These are phyloP conservation scores for Enteromius trimaculatus DNA, from an alignment of 2,797 vertebrate species.

Conservation along the genomic window DNA sequence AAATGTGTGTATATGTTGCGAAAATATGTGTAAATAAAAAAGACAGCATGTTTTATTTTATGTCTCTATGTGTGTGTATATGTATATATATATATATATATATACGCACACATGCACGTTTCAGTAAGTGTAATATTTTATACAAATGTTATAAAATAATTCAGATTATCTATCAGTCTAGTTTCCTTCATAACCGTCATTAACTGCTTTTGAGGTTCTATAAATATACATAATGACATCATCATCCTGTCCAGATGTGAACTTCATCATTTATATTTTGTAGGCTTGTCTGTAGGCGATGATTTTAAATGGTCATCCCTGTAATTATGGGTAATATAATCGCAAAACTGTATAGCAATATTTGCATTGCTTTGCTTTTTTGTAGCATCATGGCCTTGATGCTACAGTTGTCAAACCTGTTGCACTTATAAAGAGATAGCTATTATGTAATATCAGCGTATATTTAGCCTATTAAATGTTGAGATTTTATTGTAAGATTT, in stretches of 20 bases:
- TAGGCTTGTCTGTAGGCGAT: not conserved
- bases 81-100: no score
- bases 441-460: not conserved
- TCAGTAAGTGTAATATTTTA: not conserved
- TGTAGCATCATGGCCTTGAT: not conserved
- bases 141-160: not conserved
- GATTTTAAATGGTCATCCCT: not conserved
- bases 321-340: not conserved
- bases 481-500: not conserved
- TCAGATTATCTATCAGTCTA: not conserved
- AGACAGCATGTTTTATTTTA: not conserved
- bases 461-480: not conserved
- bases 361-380: not conserved
- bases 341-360: not conserved
- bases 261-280: not conserved
- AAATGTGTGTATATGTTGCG: not conserved
- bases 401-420: not conserved
- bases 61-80: no score
- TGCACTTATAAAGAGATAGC: not conserved
- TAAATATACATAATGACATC: not conserved
- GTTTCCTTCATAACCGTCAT: not conserved
- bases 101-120: not conserved
- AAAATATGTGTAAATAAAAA: not conserved
- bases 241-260: not conserved
- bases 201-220: not conserved